These are phyloP conservation scores for Mastigias papua DNA, from an alignment of 30 jellyfish, hydroid and myxozoan species.

Conservation along the genomic window DNA sequence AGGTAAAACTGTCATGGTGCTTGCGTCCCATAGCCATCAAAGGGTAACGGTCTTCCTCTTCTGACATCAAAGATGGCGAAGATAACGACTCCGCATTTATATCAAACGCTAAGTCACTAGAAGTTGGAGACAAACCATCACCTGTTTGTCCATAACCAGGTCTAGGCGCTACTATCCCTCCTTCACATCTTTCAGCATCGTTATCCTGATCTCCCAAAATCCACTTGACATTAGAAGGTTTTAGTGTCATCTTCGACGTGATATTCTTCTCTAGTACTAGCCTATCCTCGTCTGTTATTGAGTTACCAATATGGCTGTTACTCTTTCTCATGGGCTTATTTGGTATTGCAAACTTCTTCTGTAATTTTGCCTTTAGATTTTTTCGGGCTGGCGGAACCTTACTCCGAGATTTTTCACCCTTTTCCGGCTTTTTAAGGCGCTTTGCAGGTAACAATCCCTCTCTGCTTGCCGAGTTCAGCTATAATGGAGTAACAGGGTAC, in stretches of 20 bases:
- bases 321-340: slow-evolving; percentile 64
- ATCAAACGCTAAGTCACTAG: slow-evolving; percentile 46
- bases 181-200: slow-evolving; percentile 17
- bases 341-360: slow-evolving; percentile 90
- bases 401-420: slow-evolving; percentile 26
- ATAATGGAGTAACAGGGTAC: background rate
- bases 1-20: slow-evolving; percentile 74
- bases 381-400: slow-evolving; percentile 37
- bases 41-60: slow-evolving; percentile 77
- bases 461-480: slow-evolving; percentile 45
- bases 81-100: slow-evolving; percentile 78
- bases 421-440: slow-evolving; percentile 50
- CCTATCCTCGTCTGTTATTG: slow-evolving; percentile 12
- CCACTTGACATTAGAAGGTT: slow-evolving; percentile 27
- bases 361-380: slow-evolving; percentile 83
- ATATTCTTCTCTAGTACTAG: slow-evolving; percentile 22
- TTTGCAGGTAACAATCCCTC: slow-evolving; percentile 47
- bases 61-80: slow-evolving; percentile 81
- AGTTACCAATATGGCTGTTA: slow-evolving; percentile 44
- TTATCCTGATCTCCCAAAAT: slow-evolving; percentile 10
- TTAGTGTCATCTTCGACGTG: slow-evolving; percentile 33
- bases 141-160: slow-evolving; percentile 10
- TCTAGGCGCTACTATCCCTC: slow-evolving; percentile 21
- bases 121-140: slow-evolving; percentile 10
- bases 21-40: slow-evolving; percentile 68